phyloP scores from a whole-genome alignment of 2,888 invertebrate species.

The Harpalus rubripes region DNA sequence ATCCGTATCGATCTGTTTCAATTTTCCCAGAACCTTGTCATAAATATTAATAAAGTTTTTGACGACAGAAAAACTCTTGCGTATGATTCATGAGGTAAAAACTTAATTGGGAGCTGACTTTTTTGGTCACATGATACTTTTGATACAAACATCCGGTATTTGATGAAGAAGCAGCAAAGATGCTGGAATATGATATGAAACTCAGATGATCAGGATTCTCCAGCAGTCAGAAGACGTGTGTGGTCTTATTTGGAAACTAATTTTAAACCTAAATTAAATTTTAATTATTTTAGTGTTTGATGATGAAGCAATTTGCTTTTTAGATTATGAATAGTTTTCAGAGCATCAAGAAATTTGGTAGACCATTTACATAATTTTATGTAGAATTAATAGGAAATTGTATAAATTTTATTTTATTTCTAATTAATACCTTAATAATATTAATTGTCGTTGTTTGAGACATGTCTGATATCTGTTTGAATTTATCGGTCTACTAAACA shows the following conservation, averaged over 20 bases:
- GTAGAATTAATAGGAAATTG: too few species aligned
- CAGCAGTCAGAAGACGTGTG: constrained; percentile 13
- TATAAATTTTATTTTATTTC: too few species aligned
- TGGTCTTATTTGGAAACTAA: constrained; percentile 1
- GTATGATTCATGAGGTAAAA: constrained; percentile 31
- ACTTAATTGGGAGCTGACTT: constrained; percentile 38
- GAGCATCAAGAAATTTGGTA: background rate
- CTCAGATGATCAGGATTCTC: constrained; percentile 14
- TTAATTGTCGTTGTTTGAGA: too few species aligned
- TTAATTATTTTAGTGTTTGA: constrained; percentile 12
- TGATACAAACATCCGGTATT: constrained; percentile 37
- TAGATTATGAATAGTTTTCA: background rate
- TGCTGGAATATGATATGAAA: constrained; percentile 34
- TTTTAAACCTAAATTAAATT: constrained; percentile 7
- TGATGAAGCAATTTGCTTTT: constrained; percentile 4
- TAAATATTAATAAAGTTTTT: constrained; percentile 31
- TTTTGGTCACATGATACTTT: constrained; percentile 33
- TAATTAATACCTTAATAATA: too few species aligned
- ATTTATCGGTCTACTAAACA: too few species aligned
- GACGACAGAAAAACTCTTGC: background rate
- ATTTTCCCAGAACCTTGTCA: constrained; percentile 21
- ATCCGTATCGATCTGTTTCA: constrained; percentile 22
- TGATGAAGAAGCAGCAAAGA: constrained; percentile 27
- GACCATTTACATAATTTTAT: too few species aligned
- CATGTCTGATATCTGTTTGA: too few species aligned